Evolutionary conservation across 1,140 invertebrate genomes (phyloP).

Genomic region (Trichonephila inaurata): DNA sequence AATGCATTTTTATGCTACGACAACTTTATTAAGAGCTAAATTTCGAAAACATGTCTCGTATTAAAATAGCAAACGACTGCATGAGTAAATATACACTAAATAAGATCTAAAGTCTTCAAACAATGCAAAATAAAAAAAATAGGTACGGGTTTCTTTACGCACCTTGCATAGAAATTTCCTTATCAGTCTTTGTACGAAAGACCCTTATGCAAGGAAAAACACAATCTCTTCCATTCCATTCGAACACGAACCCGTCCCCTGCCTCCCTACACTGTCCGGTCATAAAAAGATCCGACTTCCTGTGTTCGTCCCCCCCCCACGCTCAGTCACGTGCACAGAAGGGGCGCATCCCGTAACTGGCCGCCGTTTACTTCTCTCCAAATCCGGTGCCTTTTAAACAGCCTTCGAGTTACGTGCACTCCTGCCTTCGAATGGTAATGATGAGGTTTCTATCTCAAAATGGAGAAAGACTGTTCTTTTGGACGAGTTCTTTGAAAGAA

Average conservation of each 20-base stretch:
- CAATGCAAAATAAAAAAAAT: no score
- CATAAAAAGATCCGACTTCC: conserved; percentile 12
- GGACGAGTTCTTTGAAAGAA: not conserved
- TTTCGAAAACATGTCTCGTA: no score
- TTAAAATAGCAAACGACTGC: no score
- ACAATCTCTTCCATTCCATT: not conserved
- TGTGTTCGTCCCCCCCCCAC: not conserved
- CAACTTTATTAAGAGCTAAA: no score
- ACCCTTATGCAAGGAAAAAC: not conserved
- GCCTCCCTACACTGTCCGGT: not conserved
- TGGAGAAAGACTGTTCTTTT: not conserved
- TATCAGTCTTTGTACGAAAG: not conserved
- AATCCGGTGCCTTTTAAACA: not conserved
- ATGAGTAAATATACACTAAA: no score
- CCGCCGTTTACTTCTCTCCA: not conserved
- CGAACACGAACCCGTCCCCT: not conserved
- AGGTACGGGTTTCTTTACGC: no score
- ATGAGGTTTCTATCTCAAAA: not conserved
- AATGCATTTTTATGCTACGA: no score
- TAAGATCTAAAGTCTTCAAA: no score
- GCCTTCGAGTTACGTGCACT: not conserved
- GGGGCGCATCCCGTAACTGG: not conserved
- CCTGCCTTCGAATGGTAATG: not conserved
- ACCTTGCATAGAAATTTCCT: not conserved
- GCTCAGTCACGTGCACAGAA: not conserved